phyloP scores from a whole-genome alignment of 2,113 vertebrate genomes.

The Ageneiosus marmoratus region DNA sequence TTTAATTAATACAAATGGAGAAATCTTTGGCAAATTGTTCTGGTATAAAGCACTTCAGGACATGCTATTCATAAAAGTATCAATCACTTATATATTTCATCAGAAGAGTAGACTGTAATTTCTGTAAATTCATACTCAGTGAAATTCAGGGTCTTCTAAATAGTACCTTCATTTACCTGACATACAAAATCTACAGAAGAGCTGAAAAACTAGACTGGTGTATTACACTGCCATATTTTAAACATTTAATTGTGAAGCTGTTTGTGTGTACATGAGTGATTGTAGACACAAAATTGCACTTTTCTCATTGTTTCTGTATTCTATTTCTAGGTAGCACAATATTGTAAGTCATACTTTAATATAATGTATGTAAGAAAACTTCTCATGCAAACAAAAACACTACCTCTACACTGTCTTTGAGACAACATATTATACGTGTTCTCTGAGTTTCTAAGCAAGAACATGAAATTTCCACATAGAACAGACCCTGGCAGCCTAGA shows the following conservation, averaged over 20 bases:
- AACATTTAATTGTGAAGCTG: not conserved
- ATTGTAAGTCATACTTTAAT: not conserved
- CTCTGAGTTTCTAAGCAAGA: too few species aligned
- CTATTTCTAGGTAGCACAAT: too few species aligned
- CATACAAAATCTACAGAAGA: not conserved
- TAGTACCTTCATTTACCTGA: not conserved
- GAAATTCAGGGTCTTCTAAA: not conserved
- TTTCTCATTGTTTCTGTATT: too few species aligned
- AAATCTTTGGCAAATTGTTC: not conserved
- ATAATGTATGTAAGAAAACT: not conserved
- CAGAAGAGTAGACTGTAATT: not conserved
- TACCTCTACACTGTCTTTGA: not conserved
- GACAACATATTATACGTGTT: not conserved
- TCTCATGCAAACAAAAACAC: not conserved
- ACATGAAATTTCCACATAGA: too few species aligned
- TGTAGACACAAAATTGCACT: not conserved
- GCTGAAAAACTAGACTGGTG: not conserved
- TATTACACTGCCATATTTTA: not conserved
- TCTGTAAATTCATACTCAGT: not conserved
- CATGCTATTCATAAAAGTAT: not conserved
- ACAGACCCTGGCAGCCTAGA: too few species aligned
- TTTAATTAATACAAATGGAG: not conserved
- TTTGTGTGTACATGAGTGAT: not conserved
- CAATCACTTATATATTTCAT: not conserved
- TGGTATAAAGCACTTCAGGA: not conserved